A percentile compares a stretch with the other conserved stretches of the same genome.
phyloP scores from a whole-genome alignment of 2,113 vertebrate species.

The Rousettus leschenaultii region DNA sequence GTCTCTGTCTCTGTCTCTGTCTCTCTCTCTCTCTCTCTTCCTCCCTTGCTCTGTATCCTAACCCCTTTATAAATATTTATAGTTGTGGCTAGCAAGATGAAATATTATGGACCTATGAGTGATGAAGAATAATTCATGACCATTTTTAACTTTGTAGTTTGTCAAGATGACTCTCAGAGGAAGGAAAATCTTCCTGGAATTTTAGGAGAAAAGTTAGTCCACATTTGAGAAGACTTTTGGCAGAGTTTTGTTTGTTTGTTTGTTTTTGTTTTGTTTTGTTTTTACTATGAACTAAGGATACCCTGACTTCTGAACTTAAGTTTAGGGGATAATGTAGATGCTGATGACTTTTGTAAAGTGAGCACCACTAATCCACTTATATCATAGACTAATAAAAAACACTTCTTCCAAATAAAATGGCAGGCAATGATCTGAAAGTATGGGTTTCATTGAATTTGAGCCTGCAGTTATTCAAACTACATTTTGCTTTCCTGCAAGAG shows the following conservation, averaged over 20 bases:
- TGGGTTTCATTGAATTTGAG: background rate
- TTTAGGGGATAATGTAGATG: background rate
- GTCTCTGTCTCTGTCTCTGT: background rate
- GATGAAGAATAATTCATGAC: background rate
- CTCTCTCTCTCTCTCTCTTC: constrained; percentile 48
- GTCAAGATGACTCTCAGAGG: background rate
- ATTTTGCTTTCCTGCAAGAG: background rate
- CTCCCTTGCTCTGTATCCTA: constrained; percentile 59
- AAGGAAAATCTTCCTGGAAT: background rate
- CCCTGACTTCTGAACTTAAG: background rate
- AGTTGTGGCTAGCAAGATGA: background rate
- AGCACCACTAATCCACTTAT: background rate
- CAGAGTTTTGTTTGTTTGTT: background rate
- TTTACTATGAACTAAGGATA: background rate
- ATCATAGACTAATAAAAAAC: background rate
- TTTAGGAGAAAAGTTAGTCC: background rate
- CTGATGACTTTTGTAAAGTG: background rate
- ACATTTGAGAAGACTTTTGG: background rate
- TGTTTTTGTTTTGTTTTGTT: background rate
- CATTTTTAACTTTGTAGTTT: background rate
- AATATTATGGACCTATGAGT: background rate
- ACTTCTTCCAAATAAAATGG: background rate
- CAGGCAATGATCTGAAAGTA: background rate
- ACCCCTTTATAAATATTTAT: background rate
- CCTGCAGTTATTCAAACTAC: background rate